Evolutionary conservation across 2,888 invertebrate species (phyloP).

Genomic region (Acanthosepion esculentum): DNA sequence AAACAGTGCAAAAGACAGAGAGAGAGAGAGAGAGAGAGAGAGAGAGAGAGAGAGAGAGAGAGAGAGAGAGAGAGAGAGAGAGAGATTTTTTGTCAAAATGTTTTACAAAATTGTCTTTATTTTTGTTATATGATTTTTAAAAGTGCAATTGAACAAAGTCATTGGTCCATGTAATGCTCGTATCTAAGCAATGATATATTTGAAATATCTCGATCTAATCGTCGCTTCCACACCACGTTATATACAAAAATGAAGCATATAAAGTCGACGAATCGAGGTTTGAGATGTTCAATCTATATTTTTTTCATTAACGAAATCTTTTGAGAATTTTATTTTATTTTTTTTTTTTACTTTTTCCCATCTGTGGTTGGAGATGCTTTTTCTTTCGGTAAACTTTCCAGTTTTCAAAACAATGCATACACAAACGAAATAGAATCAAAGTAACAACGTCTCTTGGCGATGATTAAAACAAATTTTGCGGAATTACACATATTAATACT

Average conservation of each 20-base stretch:
- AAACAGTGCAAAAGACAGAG: slow-evolving; percentile 43
- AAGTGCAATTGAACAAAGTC: neutral
- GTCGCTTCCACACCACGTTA: neutral
- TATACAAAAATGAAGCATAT: neutral
- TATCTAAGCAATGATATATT: neutral
- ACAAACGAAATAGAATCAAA: neutral
- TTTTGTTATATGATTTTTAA: neutral
- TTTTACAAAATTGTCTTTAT: neutral
- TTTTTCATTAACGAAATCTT: neutral
- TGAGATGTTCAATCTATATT: neutral
- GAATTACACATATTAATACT: neutral
- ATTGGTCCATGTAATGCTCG: neutral
- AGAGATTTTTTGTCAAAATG: neutral
- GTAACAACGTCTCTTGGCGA: neutral
- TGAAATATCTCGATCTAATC: neutral
- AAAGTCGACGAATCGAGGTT: neutral
- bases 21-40: neutral
- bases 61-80: neutral
- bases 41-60: neutral
- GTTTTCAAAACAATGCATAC: neutral
- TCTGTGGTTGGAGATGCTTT: neutral
- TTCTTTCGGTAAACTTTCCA: neutral
- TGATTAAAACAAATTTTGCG: neutral
- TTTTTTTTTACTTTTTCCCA: neutral
- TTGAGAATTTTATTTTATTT: neutral